Conservation (phyloP, 2,888 invertebrate species). For the Parnassius smintheus region DNA sequence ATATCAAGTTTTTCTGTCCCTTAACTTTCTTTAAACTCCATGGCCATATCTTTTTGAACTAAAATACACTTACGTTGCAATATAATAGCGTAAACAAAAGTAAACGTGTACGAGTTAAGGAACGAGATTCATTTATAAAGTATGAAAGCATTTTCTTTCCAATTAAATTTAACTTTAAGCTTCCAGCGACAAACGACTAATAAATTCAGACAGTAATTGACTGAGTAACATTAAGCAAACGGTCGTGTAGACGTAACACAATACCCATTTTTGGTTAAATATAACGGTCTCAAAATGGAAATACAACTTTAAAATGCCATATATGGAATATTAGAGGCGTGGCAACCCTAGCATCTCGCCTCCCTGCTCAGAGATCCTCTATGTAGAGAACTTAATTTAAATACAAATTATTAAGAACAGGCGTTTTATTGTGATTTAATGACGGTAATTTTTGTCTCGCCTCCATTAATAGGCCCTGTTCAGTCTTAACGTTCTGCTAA, state of each 20-base stretch:
- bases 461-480: constrained; percentile 23
- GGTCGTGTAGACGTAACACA: constrained; percentile 12
- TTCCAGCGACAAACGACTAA: constrained; percentile 12
- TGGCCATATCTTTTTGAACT: no score
- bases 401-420: constrained; percentile 26
- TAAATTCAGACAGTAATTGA: constrained; percentile 22
- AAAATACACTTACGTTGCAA: no score
- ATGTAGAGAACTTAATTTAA: constrained; percentile 19
- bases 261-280: constrained; percentile 22
- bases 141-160: background rate
- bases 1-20: no score
- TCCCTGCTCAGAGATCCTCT: constrained; percentile 6
- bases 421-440: constrained; percentile 24
- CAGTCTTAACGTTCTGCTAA: constrained; percentile 13
- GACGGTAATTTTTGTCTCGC: constrained; percentile 21
- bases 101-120: no score
- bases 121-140: no score
- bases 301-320: constrained; percentile 23
- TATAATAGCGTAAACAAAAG: no score
- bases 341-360: constrained; percentile 15
- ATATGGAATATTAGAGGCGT: constrained; percentile 16
- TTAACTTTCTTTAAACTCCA: no score
- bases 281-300: constrained; percentile 19
- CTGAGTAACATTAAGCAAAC: constrained; percentile 19
- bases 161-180: constrained; percentile 5